Percentiles rank a stretch among this genome's conserved stretches.
Conservation (phyloP, 2,113 vertebrate species). For the Elanoides forficatus region DNA sequence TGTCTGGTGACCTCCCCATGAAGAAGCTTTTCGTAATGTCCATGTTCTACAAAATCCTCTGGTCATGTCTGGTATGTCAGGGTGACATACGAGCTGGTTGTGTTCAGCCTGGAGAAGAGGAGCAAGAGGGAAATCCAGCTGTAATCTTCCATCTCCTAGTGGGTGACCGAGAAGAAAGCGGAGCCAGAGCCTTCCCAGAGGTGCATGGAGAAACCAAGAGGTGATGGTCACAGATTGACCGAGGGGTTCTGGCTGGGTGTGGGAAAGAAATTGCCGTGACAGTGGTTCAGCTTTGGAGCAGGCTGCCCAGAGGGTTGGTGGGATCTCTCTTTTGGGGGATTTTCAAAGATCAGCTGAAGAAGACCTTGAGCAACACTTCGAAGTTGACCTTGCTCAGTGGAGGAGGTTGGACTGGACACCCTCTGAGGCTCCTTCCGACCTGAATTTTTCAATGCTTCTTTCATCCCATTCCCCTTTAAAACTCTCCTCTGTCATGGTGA, state of each 20-base stretch:
- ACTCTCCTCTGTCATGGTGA: background rate
- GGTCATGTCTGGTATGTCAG: too few species aligned
- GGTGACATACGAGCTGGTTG: background rate
- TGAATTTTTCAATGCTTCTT: background rate
- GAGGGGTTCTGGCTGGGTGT: background rate
- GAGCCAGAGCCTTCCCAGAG: background rate
- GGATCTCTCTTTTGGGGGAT: background rate
- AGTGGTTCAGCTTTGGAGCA: background rate
- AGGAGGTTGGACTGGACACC: background rate
- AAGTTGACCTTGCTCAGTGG: background rate
- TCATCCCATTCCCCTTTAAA: background rate
- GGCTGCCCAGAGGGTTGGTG: background rate
- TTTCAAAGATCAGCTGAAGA: background rate
- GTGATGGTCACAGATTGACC: accelerated
- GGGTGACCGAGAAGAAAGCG: background rate
- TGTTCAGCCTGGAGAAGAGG: background rate
- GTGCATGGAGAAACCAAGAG: background rate
- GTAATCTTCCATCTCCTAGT: background rate
- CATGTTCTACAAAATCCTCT: accelerated
- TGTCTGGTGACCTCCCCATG: background rate
- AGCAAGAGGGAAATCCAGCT: background rate
- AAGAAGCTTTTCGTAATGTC: background rate
- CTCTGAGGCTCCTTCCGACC: background rate
- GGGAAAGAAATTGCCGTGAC: background rate
- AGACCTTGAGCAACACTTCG: background rate